Conservation (phyloP, 1,140 invertebrate species). For the Calephelis virginiensis region DNA sequence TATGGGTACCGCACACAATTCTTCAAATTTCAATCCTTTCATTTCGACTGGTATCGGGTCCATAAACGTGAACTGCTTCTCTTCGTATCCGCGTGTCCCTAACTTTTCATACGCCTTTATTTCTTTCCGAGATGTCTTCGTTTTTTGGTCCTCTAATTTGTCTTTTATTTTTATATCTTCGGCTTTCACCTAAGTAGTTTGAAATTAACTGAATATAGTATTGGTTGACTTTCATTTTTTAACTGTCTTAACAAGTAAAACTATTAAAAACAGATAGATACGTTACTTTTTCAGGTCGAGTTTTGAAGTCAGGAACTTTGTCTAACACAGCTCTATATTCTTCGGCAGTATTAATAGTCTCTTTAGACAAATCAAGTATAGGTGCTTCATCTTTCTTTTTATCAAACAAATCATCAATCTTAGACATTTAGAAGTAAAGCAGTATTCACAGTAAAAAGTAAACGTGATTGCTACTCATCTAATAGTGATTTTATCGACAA, state of each 20-base stretch:
- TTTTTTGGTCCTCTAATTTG: constrained; percentile 81
- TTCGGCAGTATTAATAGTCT: constrained; percentile 86
- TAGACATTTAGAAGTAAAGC: constrained; percentile 67
- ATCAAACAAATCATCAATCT: constrained; percentile 89
- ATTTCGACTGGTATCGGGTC: constrained; percentile 92
- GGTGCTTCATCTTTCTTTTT: constrained; percentile 91
- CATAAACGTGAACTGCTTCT: constrained; percentile 83
- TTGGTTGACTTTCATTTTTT: background rate
- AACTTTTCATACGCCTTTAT: constrained; percentile 77
- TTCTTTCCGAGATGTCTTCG: constrained; percentile 84
- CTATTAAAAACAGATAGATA: background rate
- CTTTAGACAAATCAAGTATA: constrained; percentile 90
- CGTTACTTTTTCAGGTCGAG: constrained; percentile 89
- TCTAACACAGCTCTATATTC: constrained; percentile 90
- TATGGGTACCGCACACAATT: constrained; percentile 91
- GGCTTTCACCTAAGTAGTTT: constrained; percentile 66
- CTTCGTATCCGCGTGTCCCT: constrained; percentile 74
- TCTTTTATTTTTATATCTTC: constrained; percentile 85
- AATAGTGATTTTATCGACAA: constrained; percentile 24
- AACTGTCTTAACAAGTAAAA: constrained; percentile 5
- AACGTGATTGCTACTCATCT: constrained; percentile 18
- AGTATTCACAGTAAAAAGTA: constrained; percentile 23
- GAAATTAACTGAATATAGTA: constrained; percentile 11
- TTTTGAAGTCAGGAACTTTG: constrained; percentile 93
- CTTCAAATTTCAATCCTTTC: constrained; percentile 86